Evolutionary conservation across 2,888 invertebrate genomes (phyloP), one percentile per base, ranked within the genome.

Genomic region (Pterobdella sp.): DNA sequence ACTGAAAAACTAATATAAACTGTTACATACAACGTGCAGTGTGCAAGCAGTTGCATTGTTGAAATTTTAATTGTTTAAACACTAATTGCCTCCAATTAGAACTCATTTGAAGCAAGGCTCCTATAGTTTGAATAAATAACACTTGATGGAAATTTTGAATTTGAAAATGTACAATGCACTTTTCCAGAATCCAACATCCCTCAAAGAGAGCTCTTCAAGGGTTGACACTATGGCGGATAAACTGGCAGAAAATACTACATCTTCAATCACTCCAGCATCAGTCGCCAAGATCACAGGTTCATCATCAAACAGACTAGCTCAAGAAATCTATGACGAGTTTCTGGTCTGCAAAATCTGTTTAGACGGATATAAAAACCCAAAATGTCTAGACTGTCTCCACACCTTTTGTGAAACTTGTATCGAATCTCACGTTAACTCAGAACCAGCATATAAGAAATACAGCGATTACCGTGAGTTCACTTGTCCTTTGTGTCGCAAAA

Each of bases 401-500:
- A 83, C 83, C 1, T 84, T 83, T 79, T 84, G 83, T 76, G 83
- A 84, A 75, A 77, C 79, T 68, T 84, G 84, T 75, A 82, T 83
- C 74, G 83, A 83, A 74, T 81, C 80, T 74, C 83, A 83, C 76
- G 81, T 82, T 49, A 80, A 81, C 80, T 82, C 82, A 7, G 83
- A 84, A 77, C 81, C 81, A 72, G 81, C 82, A 29, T 84, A 84
- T 79, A 84, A 84, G 73, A 84, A 84, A 77, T 84, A 84, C 78
- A 82, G 81, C 77, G 84, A 84, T 77, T 84, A 84, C 77, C 78
- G 83, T 10, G 84, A 84, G 76, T 84, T 84, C 79, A 83, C 84
- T 10, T 84, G 84, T 76, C 84, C 84, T 3, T 79, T 84, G 35
- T 84, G 84, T 77, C 81, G 84, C 67, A 84, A 84, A 77, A 78